Evolutionary conservation across 2,888 invertebrate species (phyloP).

Genomic region (Caenorhabditis sp.): DNA sequence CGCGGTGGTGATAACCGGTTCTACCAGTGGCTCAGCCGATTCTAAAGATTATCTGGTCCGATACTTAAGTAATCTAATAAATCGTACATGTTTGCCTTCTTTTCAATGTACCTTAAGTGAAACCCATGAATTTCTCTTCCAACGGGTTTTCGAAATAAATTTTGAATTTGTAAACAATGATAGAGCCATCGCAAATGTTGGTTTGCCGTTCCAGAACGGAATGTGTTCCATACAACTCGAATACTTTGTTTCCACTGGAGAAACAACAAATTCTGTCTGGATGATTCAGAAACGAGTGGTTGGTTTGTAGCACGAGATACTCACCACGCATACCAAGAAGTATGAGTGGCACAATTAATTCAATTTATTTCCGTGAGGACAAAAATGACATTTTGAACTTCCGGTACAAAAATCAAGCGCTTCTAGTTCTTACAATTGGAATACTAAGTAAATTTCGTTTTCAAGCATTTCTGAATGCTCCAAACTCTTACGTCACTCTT

Average conservation of each 20-base stretch:
- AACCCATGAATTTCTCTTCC: not conserved
- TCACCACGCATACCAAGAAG: constrained; percentile 43
- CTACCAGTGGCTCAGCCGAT: constrained; percentile 54
- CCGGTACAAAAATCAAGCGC: constrained; percentile 10
- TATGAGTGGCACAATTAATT: constrained; percentile 23
- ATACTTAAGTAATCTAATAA: constrained; percentile 14
- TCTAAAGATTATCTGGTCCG: constrained; percentile 6
- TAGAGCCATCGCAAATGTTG: not conserved
- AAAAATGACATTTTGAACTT: constrained; percentile 27
- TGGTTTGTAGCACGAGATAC: constrained; percentile 13
- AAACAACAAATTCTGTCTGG: constrained; percentile 6
- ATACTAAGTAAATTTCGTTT: constrained; percentile 6
- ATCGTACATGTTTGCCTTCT: constrained; percentile 10
- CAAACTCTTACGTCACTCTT: constrained; percentile 14
- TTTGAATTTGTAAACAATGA: constrained; percentile 1
- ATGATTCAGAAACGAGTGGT: constrained; percentile 34
- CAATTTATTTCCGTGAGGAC: constrained; percentile 13
- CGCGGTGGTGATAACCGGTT: constrained; percentile 46
- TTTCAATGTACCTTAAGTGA: not conserved
- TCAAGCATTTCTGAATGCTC: not conserved
- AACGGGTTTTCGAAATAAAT: not conserved
- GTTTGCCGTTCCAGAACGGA: not conserved
- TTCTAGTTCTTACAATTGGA: not conserved
- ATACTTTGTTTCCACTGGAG: not conserved
- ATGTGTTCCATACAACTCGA: not conserved